Conservation (phyloP, 2,113 vertebrate species). For the Apaloderma vittatum region DNA sequence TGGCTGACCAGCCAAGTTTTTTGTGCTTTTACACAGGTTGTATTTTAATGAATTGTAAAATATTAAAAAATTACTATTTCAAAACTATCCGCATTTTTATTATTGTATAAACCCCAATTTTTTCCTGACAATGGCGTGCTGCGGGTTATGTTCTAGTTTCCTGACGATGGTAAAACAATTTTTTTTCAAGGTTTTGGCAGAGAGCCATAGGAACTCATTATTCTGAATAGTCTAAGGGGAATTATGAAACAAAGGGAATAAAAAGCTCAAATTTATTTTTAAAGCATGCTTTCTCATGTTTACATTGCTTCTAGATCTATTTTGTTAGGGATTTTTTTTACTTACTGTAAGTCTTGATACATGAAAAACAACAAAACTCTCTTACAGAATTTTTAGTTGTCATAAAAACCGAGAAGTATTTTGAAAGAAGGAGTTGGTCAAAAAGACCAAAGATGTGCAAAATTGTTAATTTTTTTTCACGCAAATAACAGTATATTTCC, state of each 20-base stretch:
- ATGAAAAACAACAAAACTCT: neutral
- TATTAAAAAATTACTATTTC: neutral
- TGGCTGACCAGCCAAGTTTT: neutral
- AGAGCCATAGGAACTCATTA: slow-evolving; percentile 49
- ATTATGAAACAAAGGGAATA: slow-evolving; percentile 44
- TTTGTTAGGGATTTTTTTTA: neutral
- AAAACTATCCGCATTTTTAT: neutral
- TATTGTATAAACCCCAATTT: neutral
- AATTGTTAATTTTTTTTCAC: neutral
- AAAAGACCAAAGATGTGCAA: neutral
- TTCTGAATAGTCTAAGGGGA: slow-evolving; percentile 14
- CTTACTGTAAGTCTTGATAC: neutral
- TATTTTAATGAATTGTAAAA: neutral
- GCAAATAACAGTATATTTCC: neutral
- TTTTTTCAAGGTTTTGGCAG: slow-evolving; percentile 31
- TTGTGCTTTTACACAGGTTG: neutral
- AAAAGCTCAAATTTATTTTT: slow-evolving; percentile 23
- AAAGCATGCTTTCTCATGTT: slow-evolving; percentile 3
- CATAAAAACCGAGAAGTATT: neutral
- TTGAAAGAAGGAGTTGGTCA: neutral
- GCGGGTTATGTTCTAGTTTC: slow-evolving; percentile 27
- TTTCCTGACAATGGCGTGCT: neutral
- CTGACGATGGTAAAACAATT: slow-evolving; percentile 25
- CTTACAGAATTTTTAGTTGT: neutral
- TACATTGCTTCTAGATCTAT: neutral